These are phyloP conservation scores for Edolisoma coerulescens DNA, from an alignment of 2,113 vertebrate genomes.

Conservation along the genomic window DNA sequence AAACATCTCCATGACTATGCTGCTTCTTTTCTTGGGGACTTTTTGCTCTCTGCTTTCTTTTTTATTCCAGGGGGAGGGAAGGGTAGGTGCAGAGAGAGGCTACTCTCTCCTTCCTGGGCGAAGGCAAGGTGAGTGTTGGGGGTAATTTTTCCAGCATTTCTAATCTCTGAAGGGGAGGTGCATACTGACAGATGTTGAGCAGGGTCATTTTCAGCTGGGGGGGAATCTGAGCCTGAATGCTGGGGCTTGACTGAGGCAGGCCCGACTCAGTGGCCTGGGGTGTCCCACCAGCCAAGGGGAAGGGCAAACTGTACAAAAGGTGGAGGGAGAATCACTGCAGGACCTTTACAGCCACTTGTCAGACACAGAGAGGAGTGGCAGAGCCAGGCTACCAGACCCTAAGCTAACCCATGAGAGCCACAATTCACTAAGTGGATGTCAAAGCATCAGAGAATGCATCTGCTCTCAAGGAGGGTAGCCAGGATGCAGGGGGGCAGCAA, in stretches of 20 bases:
- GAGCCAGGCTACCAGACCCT: neutral
- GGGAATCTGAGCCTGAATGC: neutral
- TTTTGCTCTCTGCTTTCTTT: neutral
- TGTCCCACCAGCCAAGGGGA: neutral
- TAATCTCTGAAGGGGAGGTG: neutral
- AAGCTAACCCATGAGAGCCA: neutral
- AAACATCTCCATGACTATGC: neutral
- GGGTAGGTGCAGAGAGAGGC: neutral
- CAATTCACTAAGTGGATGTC: neutral
- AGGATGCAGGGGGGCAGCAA: neutral
- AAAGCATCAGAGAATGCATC: neutral
- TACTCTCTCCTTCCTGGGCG: neutral
- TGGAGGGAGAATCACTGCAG: neutral
- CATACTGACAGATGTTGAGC: neutral
- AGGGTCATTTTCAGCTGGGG: neutral
- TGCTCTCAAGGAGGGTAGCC: fast-evolving
- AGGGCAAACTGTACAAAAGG: neutral
- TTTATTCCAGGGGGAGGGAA: neutral
- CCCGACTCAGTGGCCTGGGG: neutral
- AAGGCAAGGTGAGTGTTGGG: neutral
- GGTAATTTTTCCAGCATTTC: neutral
- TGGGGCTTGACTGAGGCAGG: neutral
- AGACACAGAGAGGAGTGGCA: neutral
- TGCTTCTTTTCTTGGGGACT: neutral
- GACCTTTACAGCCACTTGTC: neutral